Percentiles rank a stretch among this genome's conserved stretches.
phyloP scores from a whole-genome alignment of 2,113 vertebrate genomes.

The Nannospalax galili region DNA sequence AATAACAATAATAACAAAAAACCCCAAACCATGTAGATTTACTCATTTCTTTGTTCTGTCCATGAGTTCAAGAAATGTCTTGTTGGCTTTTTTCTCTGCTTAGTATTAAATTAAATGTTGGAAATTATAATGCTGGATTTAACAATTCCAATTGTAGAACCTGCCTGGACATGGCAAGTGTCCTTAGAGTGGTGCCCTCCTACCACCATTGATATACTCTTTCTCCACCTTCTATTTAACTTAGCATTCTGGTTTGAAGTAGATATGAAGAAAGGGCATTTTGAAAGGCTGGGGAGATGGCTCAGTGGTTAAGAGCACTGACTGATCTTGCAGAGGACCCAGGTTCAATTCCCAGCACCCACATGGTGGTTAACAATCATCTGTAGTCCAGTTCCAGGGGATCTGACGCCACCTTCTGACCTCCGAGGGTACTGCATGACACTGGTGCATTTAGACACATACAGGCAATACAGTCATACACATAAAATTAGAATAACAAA shows the following conservation, averaged over 20 bases:
- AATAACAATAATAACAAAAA: not conserved
- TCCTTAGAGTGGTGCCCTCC: conserved; percentile 26
- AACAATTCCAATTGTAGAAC: not conserved
- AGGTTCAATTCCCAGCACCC: no score
- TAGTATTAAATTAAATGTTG: conserved; percentile 22
- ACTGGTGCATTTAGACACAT: no score
- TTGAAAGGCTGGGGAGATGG: not conserved
- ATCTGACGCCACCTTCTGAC: no score
- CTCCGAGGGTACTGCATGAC: no score
- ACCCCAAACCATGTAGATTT: not conserved
- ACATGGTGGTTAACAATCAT: no score
- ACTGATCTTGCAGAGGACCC: no score
- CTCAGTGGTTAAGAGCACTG: no score
- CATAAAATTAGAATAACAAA: no score
- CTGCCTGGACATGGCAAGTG: not conserved
- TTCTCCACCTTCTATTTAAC: conserved; percentile 21
- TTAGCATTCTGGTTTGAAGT: conserved; percentile 5
- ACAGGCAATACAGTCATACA: no score
- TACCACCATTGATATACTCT: not conserved
- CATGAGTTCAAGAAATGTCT: not conserved
- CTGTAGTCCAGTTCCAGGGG: no score
- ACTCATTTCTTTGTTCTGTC: not conserved
- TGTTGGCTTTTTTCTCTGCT: conserved; percentile 34
- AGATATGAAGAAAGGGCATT: conserved; percentile 16
- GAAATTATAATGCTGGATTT: not conserved